These are phyloP conservation scores for Protosalanx chinensis DNA, from an alignment of 2,797 vertebrate genomes.

Conservation along the genomic window DNA sequence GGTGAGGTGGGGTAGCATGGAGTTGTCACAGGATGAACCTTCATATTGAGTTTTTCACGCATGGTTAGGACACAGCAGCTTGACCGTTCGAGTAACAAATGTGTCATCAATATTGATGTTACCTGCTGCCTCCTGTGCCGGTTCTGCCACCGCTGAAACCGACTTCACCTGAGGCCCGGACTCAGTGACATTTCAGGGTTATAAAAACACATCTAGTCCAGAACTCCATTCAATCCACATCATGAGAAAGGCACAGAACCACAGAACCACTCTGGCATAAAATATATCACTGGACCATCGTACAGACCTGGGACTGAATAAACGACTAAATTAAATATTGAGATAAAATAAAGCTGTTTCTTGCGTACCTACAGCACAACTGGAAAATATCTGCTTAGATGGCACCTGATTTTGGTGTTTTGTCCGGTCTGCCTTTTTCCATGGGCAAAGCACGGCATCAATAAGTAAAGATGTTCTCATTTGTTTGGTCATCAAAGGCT, in stretches of 20 bases:
- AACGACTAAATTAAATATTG: neutral
- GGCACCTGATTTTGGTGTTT: conserved; percentile 4
- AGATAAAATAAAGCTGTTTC: neutral
- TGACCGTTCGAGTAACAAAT: conserved; percentile 3
- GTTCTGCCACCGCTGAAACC: neutral
- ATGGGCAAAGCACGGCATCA: conserved; percentile 43
- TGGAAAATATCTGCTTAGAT: conserved; percentile 4
- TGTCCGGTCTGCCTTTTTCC: neutral
- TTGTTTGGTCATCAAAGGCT: conserved; percentile 29
- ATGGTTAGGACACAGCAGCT: conserved; percentile 12
- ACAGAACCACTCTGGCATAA: neutral
- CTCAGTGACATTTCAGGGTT: conserved; percentile 18
- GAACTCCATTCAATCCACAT: neutral
- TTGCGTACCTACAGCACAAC: neutral
- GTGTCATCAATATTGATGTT: neutral
- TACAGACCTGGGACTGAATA: neutral
- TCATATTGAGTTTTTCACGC: conserved; percentile 7
- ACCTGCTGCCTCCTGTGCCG: neutral
- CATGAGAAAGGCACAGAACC: neutral
- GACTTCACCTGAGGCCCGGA: conserved; percentile 2
- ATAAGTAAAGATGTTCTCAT: conserved; percentile 50
- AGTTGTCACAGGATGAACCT: neutral
- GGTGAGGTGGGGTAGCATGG: neutral
- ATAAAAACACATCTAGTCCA: conserved; percentile 1
- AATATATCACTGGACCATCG: neutral